Evolutionary conservation across 2,888 invertebrate genomes (phyloP), one percentile per base, ranked within the genome.

Genomic region (Yponomeuta malinellus): DNA sequence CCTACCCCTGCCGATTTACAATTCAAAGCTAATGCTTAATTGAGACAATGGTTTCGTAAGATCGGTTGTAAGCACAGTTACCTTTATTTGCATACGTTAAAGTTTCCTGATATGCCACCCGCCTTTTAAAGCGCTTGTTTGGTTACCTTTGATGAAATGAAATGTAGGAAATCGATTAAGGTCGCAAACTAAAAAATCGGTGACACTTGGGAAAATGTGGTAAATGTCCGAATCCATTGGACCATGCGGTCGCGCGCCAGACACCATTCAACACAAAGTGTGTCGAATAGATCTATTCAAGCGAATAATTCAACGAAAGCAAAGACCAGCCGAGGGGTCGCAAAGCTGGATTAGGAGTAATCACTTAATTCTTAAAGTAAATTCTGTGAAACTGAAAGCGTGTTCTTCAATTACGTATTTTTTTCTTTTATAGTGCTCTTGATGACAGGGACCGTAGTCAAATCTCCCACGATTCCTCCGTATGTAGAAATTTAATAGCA

Each of bases 251-350:
- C 84, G 81, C 78, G 82, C 81, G 83, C 82, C 81, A 74, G 73
- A 72, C 69, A 77, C 77, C 73, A 83, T 83, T 83, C 78, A 81
- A 75, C 74, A 73, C 74, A 74, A 73, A 81, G 82, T 85, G 88
- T 89, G 83, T 80, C 90, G 75, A 87, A 88, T 76, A 72, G 79
- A 70, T 71, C 83, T 69, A 83, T 75, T 78, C 74, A 83, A 87
- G 76, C 89, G 85, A 73, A 74, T 86, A 89, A 89, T 85, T 75
- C 78, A 76, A 77, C 73, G 79, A 81, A 84, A 15, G 79, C 75
- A 78, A 80, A 76, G 80, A 78, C 75, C 78, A 79, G 74, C 74
- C 77, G 77, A 72, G 78, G 76, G 82, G 81, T 81, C 83, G 79
- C 78, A 74, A 72, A 74, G 78, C 76, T 77, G 73, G 72, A 70